These are phyloP conservation scores for Coracias cyanogaster DNA, from an alignment of 2,797 vertebrate genomes.

Conservation along the genomic window DNA sequence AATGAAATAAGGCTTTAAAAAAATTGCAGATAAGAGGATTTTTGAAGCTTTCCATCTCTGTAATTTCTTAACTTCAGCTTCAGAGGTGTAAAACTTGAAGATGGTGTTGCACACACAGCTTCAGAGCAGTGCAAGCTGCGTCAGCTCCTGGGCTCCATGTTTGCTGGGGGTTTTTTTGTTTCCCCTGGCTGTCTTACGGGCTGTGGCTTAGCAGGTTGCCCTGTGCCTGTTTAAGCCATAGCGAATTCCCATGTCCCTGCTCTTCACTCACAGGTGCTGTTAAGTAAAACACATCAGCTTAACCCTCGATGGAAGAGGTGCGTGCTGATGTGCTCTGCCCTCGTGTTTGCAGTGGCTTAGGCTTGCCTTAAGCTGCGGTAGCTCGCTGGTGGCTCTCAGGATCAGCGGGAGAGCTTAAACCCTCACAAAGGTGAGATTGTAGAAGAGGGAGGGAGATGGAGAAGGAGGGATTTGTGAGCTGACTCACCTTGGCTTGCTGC, in stretches of 20 bases:
- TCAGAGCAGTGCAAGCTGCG: rapidly evolving
- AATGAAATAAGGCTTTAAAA: neutral
- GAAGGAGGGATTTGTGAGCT: neutral
- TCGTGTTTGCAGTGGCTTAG: neutral
- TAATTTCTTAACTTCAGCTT: slow-evolving; percentile 5
- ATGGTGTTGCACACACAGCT: neutral
- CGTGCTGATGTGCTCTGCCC: neutral
- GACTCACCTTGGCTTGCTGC: neutral
- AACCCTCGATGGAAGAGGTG: neutral
- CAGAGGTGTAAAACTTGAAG: neutral
- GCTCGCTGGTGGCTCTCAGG: neutral
- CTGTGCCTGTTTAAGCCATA: neutral
- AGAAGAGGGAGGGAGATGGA: neutral
- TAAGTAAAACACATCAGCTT: slow-evolving; percentile 46
- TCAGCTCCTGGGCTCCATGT: neutral
- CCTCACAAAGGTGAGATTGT: neutral
- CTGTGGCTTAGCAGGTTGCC: slow-evolving; percentile 8
- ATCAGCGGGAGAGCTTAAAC: neutral
- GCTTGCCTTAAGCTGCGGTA: neutral
- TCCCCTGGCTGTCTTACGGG: neutral
- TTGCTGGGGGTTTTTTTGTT: neutral
- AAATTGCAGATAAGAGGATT: slow-evolving; percentile 9
- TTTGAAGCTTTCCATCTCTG: neutral
- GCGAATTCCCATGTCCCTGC: slow-evolving; percentile 9
- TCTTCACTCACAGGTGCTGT: slow-evolving; percentile 24